Percentiles rank a stretch among this genome's conserved stretches.
phyloP scores from a whole-genome alignment of 2,797 vertebrate genomes.

The Anas georgica region DNA sequence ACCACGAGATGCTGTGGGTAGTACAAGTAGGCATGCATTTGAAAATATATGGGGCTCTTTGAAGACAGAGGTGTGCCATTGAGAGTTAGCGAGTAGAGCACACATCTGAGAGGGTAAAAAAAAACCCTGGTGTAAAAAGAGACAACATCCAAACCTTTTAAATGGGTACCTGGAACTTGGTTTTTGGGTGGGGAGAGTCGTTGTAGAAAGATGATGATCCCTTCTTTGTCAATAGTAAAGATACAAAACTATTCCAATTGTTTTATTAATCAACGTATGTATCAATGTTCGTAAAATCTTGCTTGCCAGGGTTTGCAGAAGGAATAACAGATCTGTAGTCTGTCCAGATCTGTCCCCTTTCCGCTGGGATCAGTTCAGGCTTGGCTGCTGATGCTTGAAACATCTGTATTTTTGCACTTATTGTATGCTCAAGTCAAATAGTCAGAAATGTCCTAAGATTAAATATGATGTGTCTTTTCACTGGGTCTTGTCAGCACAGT shows the following conservation, averaged over 20 bases:
- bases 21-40: accelerated
- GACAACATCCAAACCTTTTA: not conserved
- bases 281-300: not conserved
- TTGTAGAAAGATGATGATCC: not conserved
- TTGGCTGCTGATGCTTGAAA: not conserved
- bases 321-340: not conserved
- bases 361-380: not conserved
- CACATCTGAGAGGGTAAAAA: not conserved
- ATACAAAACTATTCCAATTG: not conserved
- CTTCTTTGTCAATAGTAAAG: not conserved
- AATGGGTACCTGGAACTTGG: not conserved
- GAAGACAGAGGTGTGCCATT: not conserved
- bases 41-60: accelerated
- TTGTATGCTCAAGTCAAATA: not conserved
- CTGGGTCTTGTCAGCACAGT: not conserved
- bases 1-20: not conserved
- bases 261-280: not conserved
- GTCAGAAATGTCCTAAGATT: not conserved
- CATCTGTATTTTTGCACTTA: not conserved
- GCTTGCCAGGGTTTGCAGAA: not conserved
- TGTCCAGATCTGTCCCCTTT: not conserved
- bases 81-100: not conserved
- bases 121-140: not conserved
- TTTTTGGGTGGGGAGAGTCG: not conserved
- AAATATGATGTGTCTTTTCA: not conserved